These are phyloP conservation scores for Acrobasis repandana DNA, from an alignment of 2,888 invertebrate genomes.

Conservation along the genomic window DNA sequence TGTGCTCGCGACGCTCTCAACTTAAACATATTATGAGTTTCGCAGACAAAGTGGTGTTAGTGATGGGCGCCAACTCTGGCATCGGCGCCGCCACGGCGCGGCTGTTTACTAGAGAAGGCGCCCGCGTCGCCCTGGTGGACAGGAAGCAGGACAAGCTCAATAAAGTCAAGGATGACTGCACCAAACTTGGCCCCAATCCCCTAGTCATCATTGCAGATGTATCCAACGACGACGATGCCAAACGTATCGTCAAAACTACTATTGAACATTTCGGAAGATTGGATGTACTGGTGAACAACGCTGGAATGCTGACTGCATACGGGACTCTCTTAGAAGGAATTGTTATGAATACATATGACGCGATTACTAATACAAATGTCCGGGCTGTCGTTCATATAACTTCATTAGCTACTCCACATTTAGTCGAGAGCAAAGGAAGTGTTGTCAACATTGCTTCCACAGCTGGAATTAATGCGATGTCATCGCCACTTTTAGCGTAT, in stretches of 20 bases:
- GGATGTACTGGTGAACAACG: constrained; percentile 45
- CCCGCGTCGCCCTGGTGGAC: constrained; percentile 44
- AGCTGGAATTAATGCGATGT: constrained; percentile 26
- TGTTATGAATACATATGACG: constrained; percentile 27
- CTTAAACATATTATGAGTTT: constrained; percentile 40
- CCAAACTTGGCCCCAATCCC: constrained; percentile 25
- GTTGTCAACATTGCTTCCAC: constrained; percentile 46
- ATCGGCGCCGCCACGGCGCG: constrained; percentile 55
- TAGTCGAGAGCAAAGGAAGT: constrained; percentile 45
- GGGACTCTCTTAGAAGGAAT: constrained; percentile 30
- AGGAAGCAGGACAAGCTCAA: constrained; percentile 34
- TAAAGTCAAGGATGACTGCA: constrained; percentile 29
- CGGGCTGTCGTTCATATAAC: constrained; percentile 40
- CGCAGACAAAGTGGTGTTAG: constrained; percentile 44
- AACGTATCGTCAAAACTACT: constrained; percentile 34
- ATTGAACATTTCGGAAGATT: constrained; percentile 37
- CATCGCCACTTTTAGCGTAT: constrained; percentile 31
- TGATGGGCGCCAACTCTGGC: constrained; percentile 56
- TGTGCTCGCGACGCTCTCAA: not conserved
- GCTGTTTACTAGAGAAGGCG: constrained; percentile 48
- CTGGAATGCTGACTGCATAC: constrained; percentile 34
- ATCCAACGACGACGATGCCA: constrained; percentile 35
- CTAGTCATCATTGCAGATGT: constrained; percentile 39
- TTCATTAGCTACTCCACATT: constrained; percentile 38
- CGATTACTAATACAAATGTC: constrained; percentile 35